Percentiles rank a stretch among this genome's conserved stretches.
Evolutionary conservation across 2,888 invertebrate species (phyloP).

Genomic region (Dicyrtomina minuta): DNA sequence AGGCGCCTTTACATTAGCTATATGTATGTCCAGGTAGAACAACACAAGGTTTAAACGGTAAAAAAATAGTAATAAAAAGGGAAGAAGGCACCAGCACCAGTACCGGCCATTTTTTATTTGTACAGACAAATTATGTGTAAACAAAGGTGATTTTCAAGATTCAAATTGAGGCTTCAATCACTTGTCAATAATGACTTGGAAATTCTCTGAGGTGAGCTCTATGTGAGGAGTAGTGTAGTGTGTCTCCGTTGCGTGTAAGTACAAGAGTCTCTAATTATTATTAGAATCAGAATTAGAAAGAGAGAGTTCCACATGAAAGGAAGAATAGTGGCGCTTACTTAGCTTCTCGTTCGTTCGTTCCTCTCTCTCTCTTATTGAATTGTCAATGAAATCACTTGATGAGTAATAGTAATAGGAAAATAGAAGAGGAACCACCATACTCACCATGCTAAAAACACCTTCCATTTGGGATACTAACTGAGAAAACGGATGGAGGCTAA

Average conservation of each 20-base stretch:
- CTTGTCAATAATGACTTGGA: slow-evolving; percentile 1
- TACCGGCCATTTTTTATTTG: no score
- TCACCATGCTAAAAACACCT: no score
- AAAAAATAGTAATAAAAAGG: neutral
- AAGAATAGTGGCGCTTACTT: neutral
- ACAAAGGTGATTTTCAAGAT: slow-evolving; percentile 10
- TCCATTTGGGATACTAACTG: no score
- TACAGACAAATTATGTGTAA: slow-evolving; percentile 5
- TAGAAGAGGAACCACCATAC: no score
- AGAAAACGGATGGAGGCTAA: no score
- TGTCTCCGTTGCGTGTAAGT: no score
- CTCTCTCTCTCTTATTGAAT: neutral
- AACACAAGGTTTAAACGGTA: no score
- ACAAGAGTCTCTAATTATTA: no score
- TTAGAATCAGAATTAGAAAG: slow-evolving; percentile 30
- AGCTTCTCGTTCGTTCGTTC: neutral
- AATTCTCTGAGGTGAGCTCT: neutral
- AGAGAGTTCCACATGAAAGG: slow-evolving; percentile 29
- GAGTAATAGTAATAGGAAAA: no score
- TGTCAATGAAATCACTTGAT: no score
- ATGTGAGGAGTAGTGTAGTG: neutral
- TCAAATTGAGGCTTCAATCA: slow-evolving; percentile 11
- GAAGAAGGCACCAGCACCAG: neutral
- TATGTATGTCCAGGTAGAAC: no score
- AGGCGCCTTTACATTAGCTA: no score